Percentiles rank a stretch among this genome's conserved stretches.
phyloP scores from a whole-genome alignment of 2,113 vertebrate species.

The Glaucidium brasilianum region DNA sequence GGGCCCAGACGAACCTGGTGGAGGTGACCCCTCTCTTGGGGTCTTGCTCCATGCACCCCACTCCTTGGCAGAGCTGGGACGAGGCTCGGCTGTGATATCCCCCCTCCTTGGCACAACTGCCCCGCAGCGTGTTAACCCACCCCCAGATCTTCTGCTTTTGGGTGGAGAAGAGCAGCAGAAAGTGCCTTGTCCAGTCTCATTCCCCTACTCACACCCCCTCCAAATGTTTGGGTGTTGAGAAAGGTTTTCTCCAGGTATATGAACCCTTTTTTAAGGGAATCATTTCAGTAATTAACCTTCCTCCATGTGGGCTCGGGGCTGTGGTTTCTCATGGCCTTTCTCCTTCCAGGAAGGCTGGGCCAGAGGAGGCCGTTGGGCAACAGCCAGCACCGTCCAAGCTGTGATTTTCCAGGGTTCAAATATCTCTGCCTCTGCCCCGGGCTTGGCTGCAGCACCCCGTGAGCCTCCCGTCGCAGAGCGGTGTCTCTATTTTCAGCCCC shows the following conservation, averaged over 20 bases:
- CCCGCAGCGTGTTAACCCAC: fast-evolving
- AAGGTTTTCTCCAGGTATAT: background rate
- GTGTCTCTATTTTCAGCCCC: background rate
- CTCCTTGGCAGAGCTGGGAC: fast-evolving
- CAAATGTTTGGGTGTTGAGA: background rate
- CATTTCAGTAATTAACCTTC: background rate
- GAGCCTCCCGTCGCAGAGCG: background rate
- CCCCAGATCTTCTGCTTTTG: background rate
- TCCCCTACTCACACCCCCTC: background rate
- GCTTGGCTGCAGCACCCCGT: background rate
- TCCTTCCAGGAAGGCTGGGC: background rate
- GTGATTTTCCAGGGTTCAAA: background rate
- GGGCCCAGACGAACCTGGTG: fast-evolving
- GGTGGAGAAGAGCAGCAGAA: background rate
- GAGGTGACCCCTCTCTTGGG: background rate
- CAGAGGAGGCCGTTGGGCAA: background rate
- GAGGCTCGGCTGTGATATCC: background rate
- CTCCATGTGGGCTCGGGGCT: fast-evolving
- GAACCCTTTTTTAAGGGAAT: background rate
- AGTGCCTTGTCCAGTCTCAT: background rate
- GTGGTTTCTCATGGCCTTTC: background rate
- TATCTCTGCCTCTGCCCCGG: background rate
- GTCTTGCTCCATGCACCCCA: background rate
- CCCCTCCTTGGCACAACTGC: background rate
- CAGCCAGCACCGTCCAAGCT: background rate